Percentiles rank a stretch among this genome's conserved stretches.
Conservation (phyloP, 2,888 invertebrate genomes). For the Nebria salina region DNA sequence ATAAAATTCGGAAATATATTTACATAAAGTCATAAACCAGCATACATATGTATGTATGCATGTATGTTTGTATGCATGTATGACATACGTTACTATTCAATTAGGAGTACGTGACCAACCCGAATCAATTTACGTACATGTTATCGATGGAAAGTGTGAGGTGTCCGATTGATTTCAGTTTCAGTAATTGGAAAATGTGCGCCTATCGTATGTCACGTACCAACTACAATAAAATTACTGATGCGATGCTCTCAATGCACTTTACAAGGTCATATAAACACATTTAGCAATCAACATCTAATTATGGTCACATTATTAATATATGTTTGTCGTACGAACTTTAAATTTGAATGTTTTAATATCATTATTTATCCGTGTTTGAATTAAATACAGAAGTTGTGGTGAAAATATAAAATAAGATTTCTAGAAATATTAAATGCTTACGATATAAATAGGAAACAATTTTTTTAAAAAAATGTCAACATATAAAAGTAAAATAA, state of each 20-base stretch:
- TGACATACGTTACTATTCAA: conserved; percentile 17
- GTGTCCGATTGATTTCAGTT: conserved; percentile 46
- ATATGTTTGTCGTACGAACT: no score
- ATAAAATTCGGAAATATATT: neutral
- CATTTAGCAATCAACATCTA: no score
- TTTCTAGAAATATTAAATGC: no score
- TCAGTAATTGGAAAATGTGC: conserved; percentile 44
- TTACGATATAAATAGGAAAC: no score
- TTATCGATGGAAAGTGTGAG: conserved; percentile 4
- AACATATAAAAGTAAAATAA: no score
- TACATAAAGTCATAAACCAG: neutral
- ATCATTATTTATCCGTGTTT: no score
- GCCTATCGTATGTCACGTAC: conserved; percentile 37
- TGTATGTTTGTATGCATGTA: conserved; percentile 7
- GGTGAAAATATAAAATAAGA: no score
- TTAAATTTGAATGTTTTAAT: no score
- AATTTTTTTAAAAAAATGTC: no score
- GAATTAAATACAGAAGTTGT: no score
- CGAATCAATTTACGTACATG: conserved; percentile 33
- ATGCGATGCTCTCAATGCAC: neutral
- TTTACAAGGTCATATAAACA: neutral
- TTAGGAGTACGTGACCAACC: conserved; percentile 15
- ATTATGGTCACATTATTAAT: no score
- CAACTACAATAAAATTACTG: neutral
- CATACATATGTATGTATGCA: neutral